Base-by-base conservation (phyloP, 2,113 vertebrate species). In the Ancistrus triradiatus region DNA sequence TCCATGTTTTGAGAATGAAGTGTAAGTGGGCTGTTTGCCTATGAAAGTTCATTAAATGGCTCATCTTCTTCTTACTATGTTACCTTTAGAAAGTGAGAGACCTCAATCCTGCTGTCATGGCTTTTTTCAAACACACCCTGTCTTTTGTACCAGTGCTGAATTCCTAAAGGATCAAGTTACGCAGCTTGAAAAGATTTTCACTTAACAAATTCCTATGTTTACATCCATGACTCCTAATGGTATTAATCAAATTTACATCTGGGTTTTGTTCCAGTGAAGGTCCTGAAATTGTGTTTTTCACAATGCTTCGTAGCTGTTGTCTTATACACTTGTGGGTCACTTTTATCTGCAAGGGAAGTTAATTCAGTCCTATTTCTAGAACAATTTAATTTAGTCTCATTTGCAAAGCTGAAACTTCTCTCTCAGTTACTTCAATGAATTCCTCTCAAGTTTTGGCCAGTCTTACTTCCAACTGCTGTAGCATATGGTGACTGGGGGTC, bases 401-500 rank as follows among this genome's bases (percentile, higher is more conserved):
- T 60, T 46, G 3, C 6, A 1, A 21, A 11, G 47, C 22, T 59
- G 14, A n/a, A 19, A 2, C 6, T 19, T 38, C 15, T 13, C 8
- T 44, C 31, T 44, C 17, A 44, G 19, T 40, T 43, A 27, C 53
- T 75, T 48, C 37, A 33, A 18, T 25, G 19, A 43, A 10, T 46
- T 62, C 38, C 50, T 53, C 21, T 57, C 18, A 49, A 46, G 38
- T 50, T 69, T 53, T 56, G 73, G 68, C 70, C 70, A 73, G 53
- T 66, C 61, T 27, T 50, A 59, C 53, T 17, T 47, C 78, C 80
- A 88, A 85, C 77, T 85, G 84, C 74, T 77, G 70, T 63, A 85
- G 76, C 90, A 91, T 88, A 90, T 89, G 88, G 85, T 72, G 81
- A 80, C 82, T 78, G 78, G 74, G 74, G 82, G 5, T 85, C 82